phyloP scores from a whole-genome alignment of 2,113 vertebrate species.

The Podarcis raffonei region DNA sequence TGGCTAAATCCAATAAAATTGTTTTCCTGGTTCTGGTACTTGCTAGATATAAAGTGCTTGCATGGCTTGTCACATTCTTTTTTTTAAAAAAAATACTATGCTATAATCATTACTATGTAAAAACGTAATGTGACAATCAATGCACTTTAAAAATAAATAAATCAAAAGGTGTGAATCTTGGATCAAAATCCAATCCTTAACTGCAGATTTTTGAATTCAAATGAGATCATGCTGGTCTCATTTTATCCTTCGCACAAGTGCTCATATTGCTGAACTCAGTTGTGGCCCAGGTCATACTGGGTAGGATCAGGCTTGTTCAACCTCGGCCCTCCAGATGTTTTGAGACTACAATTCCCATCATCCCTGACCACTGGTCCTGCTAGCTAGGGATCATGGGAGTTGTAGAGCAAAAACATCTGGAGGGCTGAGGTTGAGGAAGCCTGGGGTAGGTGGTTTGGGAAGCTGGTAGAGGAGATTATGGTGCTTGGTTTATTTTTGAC shows the following conservation, averaged over 20 bases:
- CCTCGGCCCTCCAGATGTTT: too few relatives aligned
- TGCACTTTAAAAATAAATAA: background rate
- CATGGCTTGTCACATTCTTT: background rate
- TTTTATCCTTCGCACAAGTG: background rate
- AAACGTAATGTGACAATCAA: background rate
- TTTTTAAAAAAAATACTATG: background rate
- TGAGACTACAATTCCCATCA: too few relatives aligned
- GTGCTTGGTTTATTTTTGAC: background rate
- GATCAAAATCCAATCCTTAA: background rate
- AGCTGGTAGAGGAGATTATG: background rate
- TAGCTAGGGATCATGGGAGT: too few relatives aligned
- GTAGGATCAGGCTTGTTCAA: background rate
- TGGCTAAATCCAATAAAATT: background rate
- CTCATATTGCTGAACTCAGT: background rate
- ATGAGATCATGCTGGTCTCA: too few relatives aligned
- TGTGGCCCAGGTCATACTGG: background rate
- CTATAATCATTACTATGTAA: background rate
- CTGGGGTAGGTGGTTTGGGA: too few relatives aligned
- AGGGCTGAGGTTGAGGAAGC: too few relatives aligned
- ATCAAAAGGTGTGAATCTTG: background rate
- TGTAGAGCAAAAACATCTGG: too few relatives aligned
- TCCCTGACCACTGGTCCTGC: too few relatives aligned
- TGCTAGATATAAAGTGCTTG: rapidly evolving
- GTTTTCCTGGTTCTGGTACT: background rate
- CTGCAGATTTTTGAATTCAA: background rate